phyloP scores from a whole-genome alignment of 30 jellyfish, hydroid and myxozoan genomes.

The Cassiopea andromeda region DNA sequence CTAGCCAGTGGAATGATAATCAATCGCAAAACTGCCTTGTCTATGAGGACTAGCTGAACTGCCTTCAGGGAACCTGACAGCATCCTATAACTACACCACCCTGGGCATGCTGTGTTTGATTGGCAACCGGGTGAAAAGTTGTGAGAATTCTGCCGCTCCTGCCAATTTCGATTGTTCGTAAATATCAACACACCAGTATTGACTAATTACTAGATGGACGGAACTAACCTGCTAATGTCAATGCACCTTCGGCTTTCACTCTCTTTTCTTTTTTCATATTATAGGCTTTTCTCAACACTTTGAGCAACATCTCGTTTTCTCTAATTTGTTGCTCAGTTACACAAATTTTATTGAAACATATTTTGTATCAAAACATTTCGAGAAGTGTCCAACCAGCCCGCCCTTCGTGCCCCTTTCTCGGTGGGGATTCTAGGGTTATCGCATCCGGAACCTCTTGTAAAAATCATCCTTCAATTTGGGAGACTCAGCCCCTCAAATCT shows the following conservation, averaged over 20 bases:
- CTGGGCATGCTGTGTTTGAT: slow-evolving; percentile 40
- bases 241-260: not conserved
- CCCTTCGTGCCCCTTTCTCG: too few species aligned
- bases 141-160: not conserved
- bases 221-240: not conserved
- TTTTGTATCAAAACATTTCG: too few species aligned
- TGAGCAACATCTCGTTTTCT: too few species aligned
- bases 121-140: slow-evolving; percentile 24
- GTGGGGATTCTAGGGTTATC: too few species aligned
- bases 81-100: not conserved
- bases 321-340: too few species aligned
- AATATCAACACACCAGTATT: not conserved
- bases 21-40: slow-evolving; percentile 11
- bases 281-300: too few species aligned
- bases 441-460: too few species aligned
- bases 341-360: too few species aligned
- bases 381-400: too few species aligned
- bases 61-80: slow-evolving; percentile 7
- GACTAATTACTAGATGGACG: not conserved
- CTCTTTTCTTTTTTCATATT: not conserved
- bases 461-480: too few species aligned
- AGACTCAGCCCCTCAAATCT: too few species aligned
- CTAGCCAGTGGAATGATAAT: slow-evolving; percentile 40
- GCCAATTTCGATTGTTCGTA: not conserved
- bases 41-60: not conserved